Evolutionary conservation across 2,797 vertebrate species (phyloP).

Genomic region (Hypotaenidia okinawae): DNA sequence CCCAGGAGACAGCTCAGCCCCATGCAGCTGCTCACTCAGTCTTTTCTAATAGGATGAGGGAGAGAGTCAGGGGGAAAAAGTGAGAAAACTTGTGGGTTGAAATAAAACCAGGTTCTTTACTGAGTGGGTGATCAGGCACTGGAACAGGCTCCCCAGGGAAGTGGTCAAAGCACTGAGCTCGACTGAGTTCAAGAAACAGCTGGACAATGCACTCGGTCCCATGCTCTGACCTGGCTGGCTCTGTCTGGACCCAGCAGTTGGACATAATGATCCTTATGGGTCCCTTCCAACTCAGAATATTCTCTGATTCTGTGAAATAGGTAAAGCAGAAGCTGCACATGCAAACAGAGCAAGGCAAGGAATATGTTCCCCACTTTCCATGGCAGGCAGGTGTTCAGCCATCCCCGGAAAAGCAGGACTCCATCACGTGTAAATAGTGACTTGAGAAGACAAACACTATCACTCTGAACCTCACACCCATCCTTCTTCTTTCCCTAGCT

Average conservation of each 20-base stretch:
- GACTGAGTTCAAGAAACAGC: too few relatives aligned
- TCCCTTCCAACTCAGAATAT: too few relatives aligned
- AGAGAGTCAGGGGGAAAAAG: neutral
- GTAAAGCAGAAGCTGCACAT: too few relatives aligned
- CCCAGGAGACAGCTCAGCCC: neutral
- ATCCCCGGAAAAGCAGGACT: neutral
- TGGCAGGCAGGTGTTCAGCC: neutral
- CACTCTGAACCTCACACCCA: rapidly evolving
- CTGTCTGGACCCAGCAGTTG: too few relatives aligned
- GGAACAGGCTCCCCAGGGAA: too few relatives aligned
- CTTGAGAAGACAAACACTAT: neutral
- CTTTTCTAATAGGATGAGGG: too few relatives aligned
- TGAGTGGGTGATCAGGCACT: too few relatives aligned
- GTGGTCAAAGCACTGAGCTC: too few relatives aligned
- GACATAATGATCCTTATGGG: too few relatives aligned
- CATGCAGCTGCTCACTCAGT: rapidly evolving
- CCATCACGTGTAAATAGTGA: rapidly evolving
- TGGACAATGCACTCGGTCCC: too few relatives aligned
- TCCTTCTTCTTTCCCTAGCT: neutral
- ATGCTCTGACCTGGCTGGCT: too few relatives aligned
- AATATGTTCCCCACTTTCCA: neutral
- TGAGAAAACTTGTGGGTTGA: neutral
- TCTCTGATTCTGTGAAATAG: too few relatives aligned
- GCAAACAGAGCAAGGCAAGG: neutral
- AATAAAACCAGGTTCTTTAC: neutral